Conservation (phyloP, 2,888 invertebrate genomes). For the Pseudococcus jackbeardsleyi region DNA sequence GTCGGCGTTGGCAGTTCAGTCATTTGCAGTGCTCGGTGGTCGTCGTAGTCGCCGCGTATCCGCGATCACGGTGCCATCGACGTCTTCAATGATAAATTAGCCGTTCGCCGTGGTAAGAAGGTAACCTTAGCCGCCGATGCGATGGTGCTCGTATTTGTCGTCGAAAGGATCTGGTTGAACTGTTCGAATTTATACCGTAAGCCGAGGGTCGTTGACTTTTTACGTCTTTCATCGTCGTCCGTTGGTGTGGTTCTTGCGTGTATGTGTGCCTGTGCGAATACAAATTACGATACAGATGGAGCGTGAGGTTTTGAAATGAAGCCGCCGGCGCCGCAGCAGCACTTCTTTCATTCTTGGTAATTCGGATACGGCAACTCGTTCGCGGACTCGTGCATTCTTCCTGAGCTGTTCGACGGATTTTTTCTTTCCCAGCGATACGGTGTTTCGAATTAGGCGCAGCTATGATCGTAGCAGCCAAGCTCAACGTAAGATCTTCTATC, state of each 20-base stretch:
- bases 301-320: background rate
- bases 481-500: background rate
- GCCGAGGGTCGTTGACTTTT: background rate
- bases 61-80: background rate
- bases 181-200: background rate
- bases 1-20: conserved; percentile 1
- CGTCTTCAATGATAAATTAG: background rate
- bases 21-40: background rate
- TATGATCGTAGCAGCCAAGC: background rate
- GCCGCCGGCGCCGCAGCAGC: background rate
- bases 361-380: background rate
- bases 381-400: background rate
- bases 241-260: background rate
- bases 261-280: background rate
- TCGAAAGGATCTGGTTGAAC: background rate
- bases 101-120: background rate
- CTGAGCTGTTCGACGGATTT: background rate
- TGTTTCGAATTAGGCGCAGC: background rate
- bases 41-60: background rate
- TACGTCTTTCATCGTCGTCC: background rate
- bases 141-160: background rate
- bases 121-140: background rate
- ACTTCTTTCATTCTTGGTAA: background rate
- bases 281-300: background rate
- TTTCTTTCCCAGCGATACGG: background rate